A percentile compares a stretch with the other conserved stretches of the same genome.
These are phyloP conservation scores for Eupithecia tripunctaria DNA, from an alignment of 2,888 invertebrate genomes.

Conservation along the genomic window DNA sequence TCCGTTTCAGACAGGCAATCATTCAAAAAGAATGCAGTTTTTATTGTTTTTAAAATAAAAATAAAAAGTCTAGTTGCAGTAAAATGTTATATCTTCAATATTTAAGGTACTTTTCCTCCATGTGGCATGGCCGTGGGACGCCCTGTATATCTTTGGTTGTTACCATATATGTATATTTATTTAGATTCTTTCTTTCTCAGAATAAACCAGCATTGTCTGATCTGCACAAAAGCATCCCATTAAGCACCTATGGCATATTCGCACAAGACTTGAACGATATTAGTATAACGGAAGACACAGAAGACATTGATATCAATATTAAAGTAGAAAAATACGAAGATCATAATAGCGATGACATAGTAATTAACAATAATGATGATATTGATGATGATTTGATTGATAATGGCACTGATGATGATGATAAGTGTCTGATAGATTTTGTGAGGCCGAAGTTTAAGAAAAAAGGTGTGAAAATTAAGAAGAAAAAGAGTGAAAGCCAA, in stretches of 20 bases:
- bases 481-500: background rate
- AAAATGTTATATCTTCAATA: too few species aligned
- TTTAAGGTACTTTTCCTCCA: too few species aligned
- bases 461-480: background rate
- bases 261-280: background rate
- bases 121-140: too few species aligned
- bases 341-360: background rate
- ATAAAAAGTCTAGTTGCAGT: too few species aligned
- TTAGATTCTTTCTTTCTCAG: background rate
- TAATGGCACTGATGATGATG: conserved; percentile 6
- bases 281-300: background rate
- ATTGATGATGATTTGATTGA: background rate
- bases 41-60: too few species aligned
- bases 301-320: background rate
- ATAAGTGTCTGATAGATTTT: conserved; percentile 5
- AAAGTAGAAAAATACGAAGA: conserved; percentile 11
- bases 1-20: too few species aligned
- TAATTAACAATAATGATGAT: background rate
- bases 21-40: too few species aligned
- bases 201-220: background rate
- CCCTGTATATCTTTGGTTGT: too few species aligned
- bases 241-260: background rate
- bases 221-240: background rate
- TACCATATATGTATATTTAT: too few species aligned
- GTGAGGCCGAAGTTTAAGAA: background rate